phyloP scores from a whole-genome alignment of 2,113 vertebrate genomes.

The Phyllostomus discolor region DNA sequence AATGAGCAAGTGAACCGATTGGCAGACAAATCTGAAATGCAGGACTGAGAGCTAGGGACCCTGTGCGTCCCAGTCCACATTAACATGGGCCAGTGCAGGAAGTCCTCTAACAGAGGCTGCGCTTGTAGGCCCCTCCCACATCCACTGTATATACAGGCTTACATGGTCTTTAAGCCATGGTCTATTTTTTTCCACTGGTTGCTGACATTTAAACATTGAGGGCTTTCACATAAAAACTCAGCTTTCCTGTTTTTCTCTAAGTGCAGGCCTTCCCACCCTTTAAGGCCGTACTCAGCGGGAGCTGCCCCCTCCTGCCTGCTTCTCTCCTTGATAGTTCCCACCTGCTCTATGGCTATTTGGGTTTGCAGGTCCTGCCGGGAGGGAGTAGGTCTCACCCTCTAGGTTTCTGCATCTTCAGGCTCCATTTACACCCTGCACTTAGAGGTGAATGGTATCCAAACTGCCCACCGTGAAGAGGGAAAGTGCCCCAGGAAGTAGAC shows the following conservation, averaged over 20 bases:
- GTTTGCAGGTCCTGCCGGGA: neutral
- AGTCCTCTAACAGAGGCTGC: neutral
- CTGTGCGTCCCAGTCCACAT: neutral
- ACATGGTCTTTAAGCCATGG: neutral
- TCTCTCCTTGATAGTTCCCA: neutral
- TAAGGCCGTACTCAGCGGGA: neutral
- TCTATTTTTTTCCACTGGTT: neutral
- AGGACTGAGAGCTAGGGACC: neutral
- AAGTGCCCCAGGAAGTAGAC: neutral
- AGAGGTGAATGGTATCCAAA: neutral
- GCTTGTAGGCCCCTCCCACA: neutral
- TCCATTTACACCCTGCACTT: neutral
- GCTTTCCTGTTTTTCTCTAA: neutral
- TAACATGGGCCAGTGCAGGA: neutral
- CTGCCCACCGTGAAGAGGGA: neutral
- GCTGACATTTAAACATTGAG: slow-evolving; percentile 2
- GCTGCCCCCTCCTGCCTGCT: neutral
- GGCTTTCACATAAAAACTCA: neutral
- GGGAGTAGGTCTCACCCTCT: neutral
- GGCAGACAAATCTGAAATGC: neutral
- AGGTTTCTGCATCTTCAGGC: neutral
- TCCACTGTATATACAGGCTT: neutral
- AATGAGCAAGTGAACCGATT: neutral
- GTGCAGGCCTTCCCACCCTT: neutral
- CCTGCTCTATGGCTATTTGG: neutral